Evolutionary conservation across 2,113 vertebrate species (phyloP).

Genomic region (Grus americana): DNA sequence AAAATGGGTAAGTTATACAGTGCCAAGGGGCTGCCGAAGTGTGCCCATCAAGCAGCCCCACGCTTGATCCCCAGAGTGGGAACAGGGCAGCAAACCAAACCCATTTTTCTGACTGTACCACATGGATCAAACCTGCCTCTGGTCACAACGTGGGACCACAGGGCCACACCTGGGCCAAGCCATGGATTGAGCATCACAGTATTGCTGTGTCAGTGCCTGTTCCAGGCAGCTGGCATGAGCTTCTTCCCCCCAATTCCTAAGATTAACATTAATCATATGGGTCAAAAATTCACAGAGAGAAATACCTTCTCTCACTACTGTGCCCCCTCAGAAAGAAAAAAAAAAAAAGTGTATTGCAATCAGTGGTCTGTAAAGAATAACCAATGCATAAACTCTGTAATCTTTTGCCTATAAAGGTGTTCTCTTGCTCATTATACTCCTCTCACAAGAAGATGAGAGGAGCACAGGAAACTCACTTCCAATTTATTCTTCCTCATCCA

Average conservation of each 20-base stretch:
- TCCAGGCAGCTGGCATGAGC: not conserved
- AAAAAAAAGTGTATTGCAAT: not conserved
- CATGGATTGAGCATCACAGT: not conserved
- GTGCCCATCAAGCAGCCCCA: not conserved
- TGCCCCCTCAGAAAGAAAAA: not conserved
- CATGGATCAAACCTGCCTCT: not conserved
- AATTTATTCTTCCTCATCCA: not conserved
- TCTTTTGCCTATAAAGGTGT: not conserved
- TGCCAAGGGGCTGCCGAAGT: not conserved
- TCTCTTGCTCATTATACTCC: not conserved
- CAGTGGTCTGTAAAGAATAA: not conserved
- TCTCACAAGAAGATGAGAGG: not conserved
- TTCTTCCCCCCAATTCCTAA: not conserved
- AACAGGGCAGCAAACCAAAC: not conserved
- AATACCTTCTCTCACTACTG: not conserved
- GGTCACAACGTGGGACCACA: not conserved
- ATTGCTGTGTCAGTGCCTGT: not conserved
- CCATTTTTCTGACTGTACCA: not conserved
- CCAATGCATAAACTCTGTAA: not conserved
- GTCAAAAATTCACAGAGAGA: not conserved
- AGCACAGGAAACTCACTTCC: not conserved
- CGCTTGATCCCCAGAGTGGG: not conserved
- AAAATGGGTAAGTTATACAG: not conserved
- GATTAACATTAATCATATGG: not conserved
- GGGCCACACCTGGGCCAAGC: not conserved